Conservation (phyloP, 2,797 vertebrate species). For the Peromyscus attwateri region DNA sequence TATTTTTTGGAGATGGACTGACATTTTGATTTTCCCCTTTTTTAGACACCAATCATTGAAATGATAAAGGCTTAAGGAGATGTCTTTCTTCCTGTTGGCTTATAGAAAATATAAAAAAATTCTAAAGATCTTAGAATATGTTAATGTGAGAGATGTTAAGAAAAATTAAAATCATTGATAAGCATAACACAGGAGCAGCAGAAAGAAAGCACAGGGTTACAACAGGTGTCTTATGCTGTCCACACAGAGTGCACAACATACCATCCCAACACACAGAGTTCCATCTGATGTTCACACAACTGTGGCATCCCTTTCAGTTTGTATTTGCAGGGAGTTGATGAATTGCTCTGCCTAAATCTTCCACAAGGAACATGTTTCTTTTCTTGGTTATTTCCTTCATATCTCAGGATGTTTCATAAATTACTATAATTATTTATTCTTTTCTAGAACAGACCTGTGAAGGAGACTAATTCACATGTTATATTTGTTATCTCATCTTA, state of each 20-base stretch:
- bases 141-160: not conserved
- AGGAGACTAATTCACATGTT: not conserved
- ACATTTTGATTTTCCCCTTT: not conserved
- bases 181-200: not conserved
- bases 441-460: not conserved
- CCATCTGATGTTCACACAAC: rapidly evolving
- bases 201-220: not conserved
- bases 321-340: not conserved
- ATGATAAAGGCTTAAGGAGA: no score
- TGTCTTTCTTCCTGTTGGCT: not conserved
- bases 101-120: not conserved
- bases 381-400: not conserved
- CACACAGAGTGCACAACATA: no score
- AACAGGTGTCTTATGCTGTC: not conserved
- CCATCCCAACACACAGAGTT: not conserved
- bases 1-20: not conserved
- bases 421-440: not conserved
- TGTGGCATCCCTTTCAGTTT: rapidly evolving
- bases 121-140: not conserved
- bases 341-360: not conserved
- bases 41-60: no score
- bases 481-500: not conserved
- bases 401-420: not conserved
- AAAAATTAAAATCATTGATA: not conserved
- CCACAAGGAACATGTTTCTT: rapidly evolving